A percentile compares a stretch with the other conserved stretches of the same genome.
Conservation (phyloP, 2,113 vertebrate genomes). For the Peucedramus taeniatus region DNA sequence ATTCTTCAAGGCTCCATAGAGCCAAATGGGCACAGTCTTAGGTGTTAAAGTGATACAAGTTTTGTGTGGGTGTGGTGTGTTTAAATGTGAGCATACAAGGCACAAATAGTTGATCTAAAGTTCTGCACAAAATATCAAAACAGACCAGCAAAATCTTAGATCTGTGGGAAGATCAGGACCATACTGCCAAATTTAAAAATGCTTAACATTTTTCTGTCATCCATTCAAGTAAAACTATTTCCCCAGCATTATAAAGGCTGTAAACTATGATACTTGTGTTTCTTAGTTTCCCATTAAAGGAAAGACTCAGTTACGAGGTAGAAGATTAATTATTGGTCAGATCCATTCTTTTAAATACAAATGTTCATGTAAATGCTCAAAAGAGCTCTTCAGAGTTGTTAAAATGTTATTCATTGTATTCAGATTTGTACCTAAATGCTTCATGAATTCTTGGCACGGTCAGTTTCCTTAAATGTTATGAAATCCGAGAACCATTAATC, state of each 20-base stretch:
- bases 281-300: constrained; percentile 2
- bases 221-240: not conserved
- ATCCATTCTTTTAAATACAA: not conserved
- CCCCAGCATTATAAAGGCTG: not conserved
- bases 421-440: not conserved
- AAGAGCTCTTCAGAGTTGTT: not conserved
- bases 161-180: not conserved
- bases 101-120: not conserved
- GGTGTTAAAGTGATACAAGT: not conserved
- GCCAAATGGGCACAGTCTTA: not conserved
- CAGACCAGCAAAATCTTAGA: not conserved
- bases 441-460: not conserved
- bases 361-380: not conserved
- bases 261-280: not conserved
- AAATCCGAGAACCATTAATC: not conserved
- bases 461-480: not conserved
- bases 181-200: not conserved
- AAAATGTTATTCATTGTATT: not conserved
- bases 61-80: not conserved
- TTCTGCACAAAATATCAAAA: constrained; percentile 9
- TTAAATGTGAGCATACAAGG: not conserved
- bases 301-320: not conserved
- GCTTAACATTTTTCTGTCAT: not conserved
- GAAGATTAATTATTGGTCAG: not conserved
- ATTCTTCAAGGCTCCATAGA: not conserved